These are phyloP conservation scores for Connochaetes taurinus DNA, from an alignment of 2,113 vertebrate species.

Conservation along the genomic window DNA sequence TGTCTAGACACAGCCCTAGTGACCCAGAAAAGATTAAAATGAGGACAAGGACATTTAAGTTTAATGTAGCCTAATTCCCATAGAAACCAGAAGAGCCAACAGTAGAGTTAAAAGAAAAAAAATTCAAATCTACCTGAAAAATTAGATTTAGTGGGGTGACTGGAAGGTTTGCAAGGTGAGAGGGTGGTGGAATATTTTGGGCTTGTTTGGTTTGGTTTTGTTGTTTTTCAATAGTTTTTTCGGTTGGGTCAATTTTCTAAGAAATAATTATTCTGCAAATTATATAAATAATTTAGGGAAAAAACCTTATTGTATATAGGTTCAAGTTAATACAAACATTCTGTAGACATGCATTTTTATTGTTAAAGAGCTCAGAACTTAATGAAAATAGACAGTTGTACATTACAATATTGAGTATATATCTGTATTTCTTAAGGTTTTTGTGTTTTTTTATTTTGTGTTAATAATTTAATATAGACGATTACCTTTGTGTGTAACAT, in stretches of 20 bases:
- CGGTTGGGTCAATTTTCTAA: background rate
- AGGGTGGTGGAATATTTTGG: background rate
- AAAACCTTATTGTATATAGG: background rate
- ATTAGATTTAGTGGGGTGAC: background rate
- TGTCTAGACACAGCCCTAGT: constrained; percentile 67
- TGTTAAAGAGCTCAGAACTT: background rate
- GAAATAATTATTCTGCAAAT: background rate
- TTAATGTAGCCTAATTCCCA: constrained; percentile 49
- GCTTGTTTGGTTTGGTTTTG: background rate
- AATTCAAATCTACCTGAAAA: background rate
- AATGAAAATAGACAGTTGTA: background rate
- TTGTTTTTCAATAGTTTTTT: background rate
- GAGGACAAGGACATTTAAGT: constrained; percentile 67
- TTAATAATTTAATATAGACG: background rate
- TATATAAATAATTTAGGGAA: background rate
- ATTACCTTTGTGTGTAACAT: background rate
- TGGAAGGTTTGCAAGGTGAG: background rate
- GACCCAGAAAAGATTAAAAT: constrained; percentile 66
- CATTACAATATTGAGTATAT: background rate
- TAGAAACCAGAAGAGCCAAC: constrained; percentile 37
- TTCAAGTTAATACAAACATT: background rate
- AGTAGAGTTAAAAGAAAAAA: background rate
- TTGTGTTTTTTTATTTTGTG: background rate
- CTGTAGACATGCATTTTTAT: background rate
- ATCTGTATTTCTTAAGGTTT: background rate